Evolutionary conservation across 2,797 vertebrate genomes (phyloP), one percentile per base, ranked within the genome.

Genomic region (Rhinichthys osculus): DNA sequence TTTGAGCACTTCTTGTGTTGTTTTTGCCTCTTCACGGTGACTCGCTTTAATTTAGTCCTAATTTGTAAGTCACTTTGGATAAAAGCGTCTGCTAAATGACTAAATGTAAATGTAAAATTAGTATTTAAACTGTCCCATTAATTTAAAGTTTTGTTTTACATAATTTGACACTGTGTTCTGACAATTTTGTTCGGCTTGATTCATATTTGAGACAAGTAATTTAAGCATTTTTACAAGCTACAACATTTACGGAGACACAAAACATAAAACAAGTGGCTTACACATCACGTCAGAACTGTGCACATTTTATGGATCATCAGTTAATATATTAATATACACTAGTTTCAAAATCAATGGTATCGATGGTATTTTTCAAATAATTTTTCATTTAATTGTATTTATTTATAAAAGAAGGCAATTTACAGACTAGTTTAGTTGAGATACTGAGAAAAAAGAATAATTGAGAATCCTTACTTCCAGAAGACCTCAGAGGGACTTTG

Each of bases 381-480:
- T 9, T 35, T 16, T 73, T 21, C 1, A 33, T 59, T 16, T 14
- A 42, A 62, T 42, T n/a, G 4, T 16, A 64, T 23, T n/a, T 62
- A 54, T 47, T 47, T 73, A 19, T 16, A 52, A 33, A 69, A 21
- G 2, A 5, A 16, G 3, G 1, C 14, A 14, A 81, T 38, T 7
- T 69, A 21, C 71, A 64, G 8, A 23, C 70, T 23, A 71, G 27
- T 27, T 38, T 38, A 27, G 7, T 13, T 27, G 9, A 5, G 27
- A 81, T n/a, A 67, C n/a, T 38, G 19, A 77, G 30, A 27, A 78
- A 27, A 3, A 74, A 16, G 42, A 38, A 81, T 17, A 88, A 62
- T 2, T 67, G 7, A 47, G 7, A 33, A 33, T 35, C 91, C 96
- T 95, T 92, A 97, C 97, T 96, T 97, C 96, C 96, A 97, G 91